A percentile compares a stretch with the other conserved stretches of the same genome.
Conservation (phyloP, 1,140 invertebrate genomes). For the Bombus haemorrhoidalis region DNA sequence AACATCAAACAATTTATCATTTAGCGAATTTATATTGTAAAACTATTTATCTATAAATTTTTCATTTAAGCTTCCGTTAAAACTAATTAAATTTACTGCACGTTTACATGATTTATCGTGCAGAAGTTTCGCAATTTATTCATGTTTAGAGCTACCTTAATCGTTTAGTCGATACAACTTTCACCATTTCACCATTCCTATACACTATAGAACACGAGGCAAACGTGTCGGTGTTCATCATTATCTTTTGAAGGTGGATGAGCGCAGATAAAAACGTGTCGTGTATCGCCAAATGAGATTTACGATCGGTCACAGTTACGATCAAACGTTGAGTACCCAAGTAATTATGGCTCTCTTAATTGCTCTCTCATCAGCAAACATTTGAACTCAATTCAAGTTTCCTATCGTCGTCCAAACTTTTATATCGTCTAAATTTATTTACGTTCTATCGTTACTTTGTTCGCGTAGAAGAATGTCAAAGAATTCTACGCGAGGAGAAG, state of each 20-base stretch:
- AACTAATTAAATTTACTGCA: neutral
- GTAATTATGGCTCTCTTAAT: neutral
- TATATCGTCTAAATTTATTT: too few species aligned
- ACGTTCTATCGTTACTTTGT: too few species aligned
- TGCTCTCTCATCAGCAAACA: neutral
- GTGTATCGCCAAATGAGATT: slow-evolving; percentile 8
- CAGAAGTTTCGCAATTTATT: neutral
- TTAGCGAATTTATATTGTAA: neutral
- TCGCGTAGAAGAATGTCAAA: too few species aligned
- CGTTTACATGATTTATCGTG: neutral
- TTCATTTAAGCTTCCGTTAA: neutral
- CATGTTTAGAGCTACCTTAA: neutral
- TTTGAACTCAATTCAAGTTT: too few species aligned
- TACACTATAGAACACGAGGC: neutral
- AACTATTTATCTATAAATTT: neutral
- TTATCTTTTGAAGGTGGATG: slow-evolving; percentile 1
- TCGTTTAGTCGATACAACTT: neutral
- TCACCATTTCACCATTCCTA: neutral
- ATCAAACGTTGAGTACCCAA: neutral
- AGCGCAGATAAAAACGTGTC: slow-evolving; percentile 32
- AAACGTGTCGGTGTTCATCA: slow-evolving; percentile 1
- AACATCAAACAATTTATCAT: neutral
- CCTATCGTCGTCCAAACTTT: too few species aligned
- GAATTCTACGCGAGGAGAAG: too few species aligned
- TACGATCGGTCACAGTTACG: slow-evolving; percentile 1